Percentiles rank a stretch among this genome's conserved stretches.
Evolutionary conservation across 2,888 invertebrate species (phyloP).

Genomic region (Hyposoter didymator): DNA sequence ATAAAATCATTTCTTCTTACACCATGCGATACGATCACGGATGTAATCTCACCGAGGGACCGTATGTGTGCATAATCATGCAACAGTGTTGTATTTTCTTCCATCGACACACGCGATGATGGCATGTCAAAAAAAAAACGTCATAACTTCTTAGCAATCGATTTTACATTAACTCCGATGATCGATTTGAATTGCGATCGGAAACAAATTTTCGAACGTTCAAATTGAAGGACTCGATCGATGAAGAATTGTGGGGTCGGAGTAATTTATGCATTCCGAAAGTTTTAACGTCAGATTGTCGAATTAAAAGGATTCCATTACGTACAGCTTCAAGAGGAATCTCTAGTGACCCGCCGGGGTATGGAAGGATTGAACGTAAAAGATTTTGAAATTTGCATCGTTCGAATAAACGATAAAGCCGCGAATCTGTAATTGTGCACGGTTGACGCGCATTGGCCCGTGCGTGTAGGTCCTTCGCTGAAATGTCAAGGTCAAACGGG

Average conservation of each 20-base stretch:
- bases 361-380: neutral
- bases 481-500: constrained; percentile 77
- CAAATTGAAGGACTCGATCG: constrained; percentile 1
- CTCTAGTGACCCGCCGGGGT: neutral
- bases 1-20: constrained; percentile 56
- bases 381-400: neutral
- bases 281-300: neutral
- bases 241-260: neutral
- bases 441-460: constrained; percentile 37
- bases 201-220: neutral
- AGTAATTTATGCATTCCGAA: constrained; percentile 3
- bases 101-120: neutral
- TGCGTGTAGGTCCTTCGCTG: constrained; percentile 63
- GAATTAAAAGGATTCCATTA: neutral
- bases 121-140: constrained; percentile 3
- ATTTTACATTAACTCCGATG: neutral
- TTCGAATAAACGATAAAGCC: neutral
- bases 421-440: constrained; percentile 21
- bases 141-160: neutral
- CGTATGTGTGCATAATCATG: constrained; percentile 5
- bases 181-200: neutral
- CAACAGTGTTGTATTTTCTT: constrained; percentile 12
- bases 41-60: constrained; percentile 37
- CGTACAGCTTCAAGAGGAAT: neutral
- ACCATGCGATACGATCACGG: constrained; percentile 53